These are phyloP conservation scores for Deilephila porcellus DNA, from an alignment of 2,888 invertebrate species.

Conservation along the genomic window DNA sequence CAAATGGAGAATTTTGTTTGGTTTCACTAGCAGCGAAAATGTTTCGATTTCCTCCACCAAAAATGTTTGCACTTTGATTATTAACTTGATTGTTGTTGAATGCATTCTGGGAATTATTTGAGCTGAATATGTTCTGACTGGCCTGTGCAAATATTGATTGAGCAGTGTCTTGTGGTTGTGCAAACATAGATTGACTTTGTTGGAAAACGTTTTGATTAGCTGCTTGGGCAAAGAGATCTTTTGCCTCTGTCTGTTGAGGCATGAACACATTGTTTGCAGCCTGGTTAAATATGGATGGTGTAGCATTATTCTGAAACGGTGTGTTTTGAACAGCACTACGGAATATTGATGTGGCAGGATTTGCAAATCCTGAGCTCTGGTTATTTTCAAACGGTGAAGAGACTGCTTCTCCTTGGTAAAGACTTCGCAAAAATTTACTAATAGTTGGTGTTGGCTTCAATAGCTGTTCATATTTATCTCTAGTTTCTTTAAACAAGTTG, in stretches of 20 bases:
- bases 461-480: conserved; percentile 62
- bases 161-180: conserved; percentile 40
- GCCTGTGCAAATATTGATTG: conserved; percentile 67
- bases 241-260: conserved; percentile 39
- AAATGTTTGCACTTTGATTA: conserved; percentile 48
- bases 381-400: conserved; percentile 55
- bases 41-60: conserved; percentile 54
- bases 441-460: conserved; percentile 56
- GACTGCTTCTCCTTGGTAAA: conserved; percentile 64
- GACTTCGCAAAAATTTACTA: conserved; percentile 56
- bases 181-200: conserved; percentile 39
- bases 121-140: conserved; percentile 50
- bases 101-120: conserved; percentile 29
- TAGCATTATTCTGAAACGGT: conserved; percentile 44
- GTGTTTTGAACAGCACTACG: conserved; percentile 60
- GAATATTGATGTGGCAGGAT: conserved; percentile 65
- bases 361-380: conserved; percentile 40
- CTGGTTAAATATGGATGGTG: conserved; percentile 49
- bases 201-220: conserved; percentile 39
- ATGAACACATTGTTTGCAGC: not conserved
- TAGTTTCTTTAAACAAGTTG: conserved; percentile 59
- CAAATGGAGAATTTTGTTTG: conserved; percentile 39
- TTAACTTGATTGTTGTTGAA: conserved; percentile 34
- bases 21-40: conserved; percentile 45
- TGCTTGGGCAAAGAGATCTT: conserved; percentile 42